A percentile compares a stretch with the other conserved stretches of the same genome.
These are phyloP conservation scores for Abrostola tripartita DNA, from an alignment of 2,888 invertebrate genomes.

Conservation along the genomic window DNA sequence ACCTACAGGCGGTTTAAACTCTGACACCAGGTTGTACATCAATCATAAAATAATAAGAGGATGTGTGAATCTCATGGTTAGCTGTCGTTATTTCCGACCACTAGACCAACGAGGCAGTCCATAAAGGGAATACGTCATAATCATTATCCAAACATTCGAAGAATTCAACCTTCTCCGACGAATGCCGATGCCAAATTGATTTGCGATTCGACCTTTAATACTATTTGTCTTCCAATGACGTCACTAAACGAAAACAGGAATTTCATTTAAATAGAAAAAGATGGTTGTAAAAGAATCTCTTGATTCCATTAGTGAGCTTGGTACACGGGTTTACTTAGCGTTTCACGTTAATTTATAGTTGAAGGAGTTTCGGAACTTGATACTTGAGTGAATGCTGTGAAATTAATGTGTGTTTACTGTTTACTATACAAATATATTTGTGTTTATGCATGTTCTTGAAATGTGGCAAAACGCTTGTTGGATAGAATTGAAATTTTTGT, in stretches of 20 bases:
- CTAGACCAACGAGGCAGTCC: too few relatives aligned
- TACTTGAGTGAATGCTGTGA: neutral
- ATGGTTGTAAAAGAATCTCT: neutral
- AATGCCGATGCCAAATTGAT: constrained; percentile 14
- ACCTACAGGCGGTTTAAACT: too few relatives aligned
- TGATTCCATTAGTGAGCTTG: constrained; percentile 16
- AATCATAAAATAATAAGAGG: too few relatives aligned
- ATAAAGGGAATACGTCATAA: neutral
- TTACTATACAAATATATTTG: neutral
- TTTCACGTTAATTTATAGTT: constrained; percentile 18
- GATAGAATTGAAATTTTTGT: too few relatives aligned
- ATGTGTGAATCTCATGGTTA: too few relatives aligned
- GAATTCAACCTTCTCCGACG: constrained; percentile 2
- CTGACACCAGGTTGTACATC: too few relatives aligned
- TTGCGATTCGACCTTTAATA: constrained; percentile 6
- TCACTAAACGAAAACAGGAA: constrained; percentile 11
- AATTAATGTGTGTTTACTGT: constrained; percentile 7
- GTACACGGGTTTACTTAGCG: neutral
- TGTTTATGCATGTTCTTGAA: too few relatives aligned
- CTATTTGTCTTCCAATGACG: constrained; percentile 1
- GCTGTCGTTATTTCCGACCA: too few relatives aligned
- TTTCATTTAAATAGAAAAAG: constrained; percentile 4
- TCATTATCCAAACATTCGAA: neutral
- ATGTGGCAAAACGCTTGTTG: too few relatives aligned
- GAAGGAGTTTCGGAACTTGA: neutral